A percentile compares a stretch with the other conserved stretches of the same genome.
phyloP scores from a whole-genome alignment of 2,888 invertebrate genomes.

The Cacoxenus indagator region DNA sequence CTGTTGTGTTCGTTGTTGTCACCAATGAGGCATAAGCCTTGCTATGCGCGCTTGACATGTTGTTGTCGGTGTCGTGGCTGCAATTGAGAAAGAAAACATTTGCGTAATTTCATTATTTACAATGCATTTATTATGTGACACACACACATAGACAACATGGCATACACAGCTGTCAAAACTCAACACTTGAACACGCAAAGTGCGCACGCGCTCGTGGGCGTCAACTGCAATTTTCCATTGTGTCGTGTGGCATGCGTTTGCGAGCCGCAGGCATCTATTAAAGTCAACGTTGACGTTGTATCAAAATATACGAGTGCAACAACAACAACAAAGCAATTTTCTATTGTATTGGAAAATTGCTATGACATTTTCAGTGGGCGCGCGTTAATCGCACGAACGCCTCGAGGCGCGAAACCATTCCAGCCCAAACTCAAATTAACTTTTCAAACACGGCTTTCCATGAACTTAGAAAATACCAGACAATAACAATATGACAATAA shows the following conservation, averaged over 20 bases:
- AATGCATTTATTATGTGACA: background rate
- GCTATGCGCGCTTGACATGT: constrained; percentile 21
- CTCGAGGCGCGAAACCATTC: background rate
- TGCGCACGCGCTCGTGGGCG: background rate
- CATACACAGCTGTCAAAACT: background rate
- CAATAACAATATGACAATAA: background rate
- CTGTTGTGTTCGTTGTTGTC: constrained; percentile 13
- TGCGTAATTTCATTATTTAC: background rate
- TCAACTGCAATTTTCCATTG: background rate
- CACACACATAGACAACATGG: background rate
- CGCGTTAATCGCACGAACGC: background rate
- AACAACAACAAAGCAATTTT: background rate
- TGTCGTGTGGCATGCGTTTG: background rate
- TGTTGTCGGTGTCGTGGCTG: constrained; percentile 43
- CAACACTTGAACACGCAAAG: background rate
- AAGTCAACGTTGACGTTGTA: background rate
- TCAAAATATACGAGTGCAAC: background rate
- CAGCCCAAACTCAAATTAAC: background rate
- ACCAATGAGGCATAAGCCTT: constrained; percentile 1
- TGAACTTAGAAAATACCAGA: background rate
- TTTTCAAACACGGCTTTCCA: background rate
- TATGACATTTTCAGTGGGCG: background rate
- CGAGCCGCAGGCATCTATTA: background rate
- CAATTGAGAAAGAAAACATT: background rate
- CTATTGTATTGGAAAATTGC: background rate